Base-by-base conservation (phyloP, 2,113 vertebrate species). In the Boulengeromyrus knoepffleri region DNA sequence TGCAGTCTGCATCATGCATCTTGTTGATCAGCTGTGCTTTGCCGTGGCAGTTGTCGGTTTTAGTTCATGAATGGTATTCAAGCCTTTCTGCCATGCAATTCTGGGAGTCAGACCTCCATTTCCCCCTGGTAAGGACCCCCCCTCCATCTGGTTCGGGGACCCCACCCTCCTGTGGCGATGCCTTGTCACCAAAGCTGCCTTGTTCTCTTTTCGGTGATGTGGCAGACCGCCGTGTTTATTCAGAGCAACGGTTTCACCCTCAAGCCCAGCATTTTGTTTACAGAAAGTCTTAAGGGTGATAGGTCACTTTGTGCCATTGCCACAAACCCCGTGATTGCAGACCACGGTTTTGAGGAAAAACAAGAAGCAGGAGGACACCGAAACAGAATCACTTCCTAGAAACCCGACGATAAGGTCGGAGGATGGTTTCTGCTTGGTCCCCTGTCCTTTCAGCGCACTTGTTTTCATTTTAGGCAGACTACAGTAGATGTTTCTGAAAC, bases 251-350 rank as follows among this genome's bases (percentile, higher is more conserved):
- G 39, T 24, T 39, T 50, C 77, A 3, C 85, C 13, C 27, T 83
- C 87, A 90, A 89, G 50, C 5, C 70, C 13, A 74, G 24, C 92
- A 3, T 85, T 24, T 47, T n/a, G 90, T 85, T 85, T 85, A 85
- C 45, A 47, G 36, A 85, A 24, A 46, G 45, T 49, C 39, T 85
- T 24, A 85, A 85, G 42, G 74, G 74, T 42, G 10, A 46, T 12
- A 49, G 83, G 46, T 85, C 83, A 45, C 24, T 46, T 85, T 27
- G 46, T 46, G 42, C 8, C 83, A 27, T 49, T 27, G 12, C 83
- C 24, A 49, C 19, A 12, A 85, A 85, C 83, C 42, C 5, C n/a
- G 45, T 24, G 45, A 10, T 85, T 85, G 13, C 83, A 47, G n/a
- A 85, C 39, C 45, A 19, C 19, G 24, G 83, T 85, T 47, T 17